phyloP scores from a whole-genome alignment of 2,113 vertebrate genomes.

The Serinus canaria region DNA sequence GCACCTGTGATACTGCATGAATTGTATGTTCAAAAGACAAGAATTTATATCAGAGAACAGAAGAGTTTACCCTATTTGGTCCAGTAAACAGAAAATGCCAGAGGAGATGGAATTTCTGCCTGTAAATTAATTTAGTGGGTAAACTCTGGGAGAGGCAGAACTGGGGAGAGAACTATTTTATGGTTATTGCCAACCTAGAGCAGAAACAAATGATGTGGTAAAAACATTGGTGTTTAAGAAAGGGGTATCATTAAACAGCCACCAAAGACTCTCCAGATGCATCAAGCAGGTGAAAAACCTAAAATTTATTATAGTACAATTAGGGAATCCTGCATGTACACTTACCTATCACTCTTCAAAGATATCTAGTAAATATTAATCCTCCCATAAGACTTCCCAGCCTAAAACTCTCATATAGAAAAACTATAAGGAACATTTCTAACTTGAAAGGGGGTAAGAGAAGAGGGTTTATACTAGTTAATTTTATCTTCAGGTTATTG shows the following conservation, averaged over 20 bases:
- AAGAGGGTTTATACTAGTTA: not conserved
- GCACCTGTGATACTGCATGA: not conserved
- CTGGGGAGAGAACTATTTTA: not conserved
- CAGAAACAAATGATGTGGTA: not conserved
- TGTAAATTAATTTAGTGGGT: not conserved
- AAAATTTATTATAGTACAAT: not conserved
- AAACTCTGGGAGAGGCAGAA: not conserved
- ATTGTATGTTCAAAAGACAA: not conserved
- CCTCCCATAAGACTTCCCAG: not conserved
- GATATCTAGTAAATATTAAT: not conserved
- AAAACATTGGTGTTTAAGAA: not conserved
- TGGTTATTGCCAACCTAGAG: not conserved
- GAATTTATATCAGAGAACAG: not conserved
- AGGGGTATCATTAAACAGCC: not conserved
- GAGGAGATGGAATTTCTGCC: not conserved
- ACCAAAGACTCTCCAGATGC: not conserved
- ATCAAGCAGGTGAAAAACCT: not conserved
- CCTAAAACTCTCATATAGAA: not conserved
- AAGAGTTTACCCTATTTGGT: not conserved
- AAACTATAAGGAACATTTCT: not conserved
- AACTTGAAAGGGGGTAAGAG: not conserved
- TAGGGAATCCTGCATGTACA: not conserved
- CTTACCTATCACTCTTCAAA: not conserved
- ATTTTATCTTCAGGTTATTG: not conserved
- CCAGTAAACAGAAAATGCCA: not conserved